A percentile compares a stretch with the other conserved stretches of the same genome.
Evolutionary conservation across 2,113 vertebrate genomes (phyloP).

Genomic region (Sitta europaea): DNA sequence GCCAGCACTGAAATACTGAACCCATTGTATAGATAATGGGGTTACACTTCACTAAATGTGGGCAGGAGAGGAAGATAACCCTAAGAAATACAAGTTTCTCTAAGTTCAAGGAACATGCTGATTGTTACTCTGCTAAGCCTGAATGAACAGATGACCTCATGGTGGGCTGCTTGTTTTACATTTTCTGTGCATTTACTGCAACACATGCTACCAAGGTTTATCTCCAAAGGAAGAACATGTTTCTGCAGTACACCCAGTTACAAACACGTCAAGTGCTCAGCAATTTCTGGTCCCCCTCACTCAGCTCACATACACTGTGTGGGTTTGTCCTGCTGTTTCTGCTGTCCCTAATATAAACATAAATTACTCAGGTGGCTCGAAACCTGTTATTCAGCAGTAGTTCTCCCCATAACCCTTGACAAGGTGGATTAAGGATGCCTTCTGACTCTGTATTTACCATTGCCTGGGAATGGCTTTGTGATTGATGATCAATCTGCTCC

Average conservation of each 20-base stretch:
- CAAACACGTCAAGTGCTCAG: background rate
- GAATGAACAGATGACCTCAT: background rate
- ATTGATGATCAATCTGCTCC: background rate
- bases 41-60: background rate
- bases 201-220: background rate
- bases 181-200: background rate
- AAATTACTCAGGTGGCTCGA: accelerated
- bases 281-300: background rate
- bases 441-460: background rate
- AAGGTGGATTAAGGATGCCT: background rate
- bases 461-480: background rate
- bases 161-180: background rate
- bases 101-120: background rate
- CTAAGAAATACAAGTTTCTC: background rate
- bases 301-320: background rate
- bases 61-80: background rate
- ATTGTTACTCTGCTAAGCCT: background rate
- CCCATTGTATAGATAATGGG: background rate
- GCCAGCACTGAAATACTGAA: background rate
- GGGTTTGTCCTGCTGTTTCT: background rate
- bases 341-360: background rate
- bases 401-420: background rate
- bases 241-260: background rate
- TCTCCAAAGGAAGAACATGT: background rate
- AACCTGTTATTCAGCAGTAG: background rate